Conservation (phyloP, 2,113 vertebrate genomes). For the Odontophorus gujanensis region DNA sequence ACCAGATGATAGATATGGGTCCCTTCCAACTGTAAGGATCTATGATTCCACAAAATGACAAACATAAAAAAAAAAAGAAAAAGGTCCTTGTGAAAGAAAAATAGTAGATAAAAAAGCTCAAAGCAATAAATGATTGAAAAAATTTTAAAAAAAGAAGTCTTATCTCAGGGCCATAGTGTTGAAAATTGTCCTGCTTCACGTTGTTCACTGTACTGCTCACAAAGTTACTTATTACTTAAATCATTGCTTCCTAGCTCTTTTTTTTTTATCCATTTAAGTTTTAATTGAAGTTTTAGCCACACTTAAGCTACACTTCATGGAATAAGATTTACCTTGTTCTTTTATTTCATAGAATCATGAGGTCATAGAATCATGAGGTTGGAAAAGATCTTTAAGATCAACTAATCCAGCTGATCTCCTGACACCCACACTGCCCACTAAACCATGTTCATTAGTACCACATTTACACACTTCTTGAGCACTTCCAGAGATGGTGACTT, state of each 20-base stretch:
- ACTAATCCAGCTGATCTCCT: no score
- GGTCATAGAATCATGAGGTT: no score
- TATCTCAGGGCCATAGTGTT: background rate
- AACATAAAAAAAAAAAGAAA: background rate
- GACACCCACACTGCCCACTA: no score
- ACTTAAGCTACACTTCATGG: background rate
- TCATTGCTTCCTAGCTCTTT: background rate
- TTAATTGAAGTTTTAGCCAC: background rate
- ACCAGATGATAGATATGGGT: no score
- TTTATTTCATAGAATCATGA: background rate
- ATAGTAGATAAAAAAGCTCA: background rate
- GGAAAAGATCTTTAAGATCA: no score
- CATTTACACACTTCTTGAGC: no score
- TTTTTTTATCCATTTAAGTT: background rate
- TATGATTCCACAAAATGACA: background rate
- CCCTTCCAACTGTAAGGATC: no score
- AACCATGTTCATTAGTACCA: no score
- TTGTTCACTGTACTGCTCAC: background rate
- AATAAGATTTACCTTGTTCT: background rate
- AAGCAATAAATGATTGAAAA: background rate
- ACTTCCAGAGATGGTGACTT: no score
- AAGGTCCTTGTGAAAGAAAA: background rate
- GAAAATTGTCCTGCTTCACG: background rate
- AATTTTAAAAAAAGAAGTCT: background rate
- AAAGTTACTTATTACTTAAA: background rate